Evolutionary conservation across 2,888 invertebrate species (phyloP).

Genomic region (Plusia festucae): DNA sequence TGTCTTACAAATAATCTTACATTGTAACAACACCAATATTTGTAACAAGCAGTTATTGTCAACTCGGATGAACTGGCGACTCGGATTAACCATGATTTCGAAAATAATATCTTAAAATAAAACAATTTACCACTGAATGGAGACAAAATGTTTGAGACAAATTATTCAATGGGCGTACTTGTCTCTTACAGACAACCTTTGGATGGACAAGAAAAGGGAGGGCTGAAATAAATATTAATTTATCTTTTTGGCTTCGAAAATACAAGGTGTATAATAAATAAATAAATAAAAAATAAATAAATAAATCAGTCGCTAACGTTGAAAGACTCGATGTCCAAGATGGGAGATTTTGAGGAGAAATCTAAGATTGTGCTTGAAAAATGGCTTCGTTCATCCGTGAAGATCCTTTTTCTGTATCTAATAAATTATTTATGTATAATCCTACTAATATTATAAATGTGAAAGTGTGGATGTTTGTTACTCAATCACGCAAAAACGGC

Average conservation of each 20-base stretch:
- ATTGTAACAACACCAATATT: too few species aligned
- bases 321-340: background rate
- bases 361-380: background rate
- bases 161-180: conserved; percentile 4
- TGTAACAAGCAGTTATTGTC: too few species aligned
- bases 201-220: conserved; percentile 1
- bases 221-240: conserved; percentile 4
- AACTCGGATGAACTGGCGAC: too few species aligned
- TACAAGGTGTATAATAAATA: too few species aligned
- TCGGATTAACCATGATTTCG: background rate
- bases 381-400: background rate
- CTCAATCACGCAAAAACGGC: too few species aligned
- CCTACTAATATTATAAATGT: too few species aligned
- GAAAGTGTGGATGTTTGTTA: too few species aligned
- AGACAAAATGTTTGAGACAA: background rate
- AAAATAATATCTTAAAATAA: background rate
- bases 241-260: background rate
- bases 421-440: too few species aligned
- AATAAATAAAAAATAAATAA: too few species aligned
- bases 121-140: background rate
- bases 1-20: too few species aligned
- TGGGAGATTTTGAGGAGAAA: background rate
- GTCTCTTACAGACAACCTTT: background rate
- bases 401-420: background rate
- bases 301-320: background rate